Evolutionary conservation across 1,140 invertebrate genomes (phyloP).

Genomic region (Latrodectus geometricus): DNA sequence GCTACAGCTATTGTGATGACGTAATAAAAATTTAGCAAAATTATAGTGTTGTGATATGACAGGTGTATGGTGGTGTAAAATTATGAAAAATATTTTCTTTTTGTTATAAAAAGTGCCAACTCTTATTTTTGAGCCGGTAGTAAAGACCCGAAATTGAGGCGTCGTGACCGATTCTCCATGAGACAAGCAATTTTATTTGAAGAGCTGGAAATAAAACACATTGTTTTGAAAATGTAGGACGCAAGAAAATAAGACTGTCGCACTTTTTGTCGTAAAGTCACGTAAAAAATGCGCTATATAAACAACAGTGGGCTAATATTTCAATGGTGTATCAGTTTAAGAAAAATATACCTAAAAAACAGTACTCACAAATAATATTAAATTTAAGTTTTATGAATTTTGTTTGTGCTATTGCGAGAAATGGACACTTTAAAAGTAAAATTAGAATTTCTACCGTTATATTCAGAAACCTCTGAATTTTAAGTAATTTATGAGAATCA

Average conservation of each 20-base stretch:
- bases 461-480: no score
- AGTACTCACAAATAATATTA: no score
- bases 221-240: conserved; percentile 1
- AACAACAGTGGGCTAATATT: no score
- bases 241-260: background rate
- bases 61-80: conserved; percentile 32
- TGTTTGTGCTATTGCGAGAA: no score
- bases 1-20: background rate
- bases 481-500: no score
- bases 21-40: background rate
- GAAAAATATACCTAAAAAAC: no score
- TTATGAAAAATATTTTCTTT: conserved; percentile 41
- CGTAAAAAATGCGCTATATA: no score
- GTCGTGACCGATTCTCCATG: conserved; percentile 21
- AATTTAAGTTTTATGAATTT: no score
- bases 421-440: no score
- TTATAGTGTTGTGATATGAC: conserved; percentile 12
- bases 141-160: conserved; percentile 11
- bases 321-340: no score
- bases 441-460: no score
- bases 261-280: no score
- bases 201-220: background rate
- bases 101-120: background rate
- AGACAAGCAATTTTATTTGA: background rate
- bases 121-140: conserved; percentile 17